Evolutionary conservation across 2,797 vertebrate genomes (phyloP).

Genomic region (Phylloscopus collybita): DNA sequence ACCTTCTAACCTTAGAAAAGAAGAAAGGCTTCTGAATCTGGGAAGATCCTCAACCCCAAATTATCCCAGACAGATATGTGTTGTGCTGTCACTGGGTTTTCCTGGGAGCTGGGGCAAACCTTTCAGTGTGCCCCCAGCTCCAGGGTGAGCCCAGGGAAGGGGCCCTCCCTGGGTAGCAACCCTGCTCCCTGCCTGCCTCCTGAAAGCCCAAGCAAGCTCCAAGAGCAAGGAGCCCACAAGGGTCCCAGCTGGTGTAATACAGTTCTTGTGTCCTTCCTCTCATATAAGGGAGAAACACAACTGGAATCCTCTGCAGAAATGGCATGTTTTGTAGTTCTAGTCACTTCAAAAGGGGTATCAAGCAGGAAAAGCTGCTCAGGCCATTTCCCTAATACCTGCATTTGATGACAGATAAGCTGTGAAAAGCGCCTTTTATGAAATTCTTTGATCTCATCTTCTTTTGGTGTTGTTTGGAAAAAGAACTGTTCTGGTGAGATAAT

Average conservation of each 20-base stretch:
- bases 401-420: slow-evolving; percentile 66
- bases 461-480: slow-evolving; percentile 49
- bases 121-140: neutral
- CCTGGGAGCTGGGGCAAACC: neutral
- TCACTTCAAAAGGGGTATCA: slow-evolving; percentile 56
- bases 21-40: neutral
- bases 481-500: slow-evolving; percentile 56
- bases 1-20: neutral
- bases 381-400: slow-evolving; percentile 68
- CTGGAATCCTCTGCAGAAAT: slow-evolving; percentile 26
- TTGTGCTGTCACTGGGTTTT: neutral
- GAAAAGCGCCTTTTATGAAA: slow-evolving; percentile 47
- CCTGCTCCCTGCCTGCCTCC: neutral
- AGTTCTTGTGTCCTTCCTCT: neutral
- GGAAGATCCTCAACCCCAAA: slow-evolving; percentile 1
- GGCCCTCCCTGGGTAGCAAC: accelerated
- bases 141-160: neutral
- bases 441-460: slow-evolving; percentile 73
- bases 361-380: slow-evolving; percentile 65
- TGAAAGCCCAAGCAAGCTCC: neutral
- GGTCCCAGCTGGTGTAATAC: neutral
- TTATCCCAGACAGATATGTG: neutral
- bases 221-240: neutral
- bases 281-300: slow-evolving; percentile 8
- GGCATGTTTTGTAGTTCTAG: neutral